A percentile compares a stretch with the other conserved stretches of the same genome.
Evolutionary conservation across 1,140 invertebrate genomes (phyloP).

Genomic region (Stegodyphus dumicola): DNA sequence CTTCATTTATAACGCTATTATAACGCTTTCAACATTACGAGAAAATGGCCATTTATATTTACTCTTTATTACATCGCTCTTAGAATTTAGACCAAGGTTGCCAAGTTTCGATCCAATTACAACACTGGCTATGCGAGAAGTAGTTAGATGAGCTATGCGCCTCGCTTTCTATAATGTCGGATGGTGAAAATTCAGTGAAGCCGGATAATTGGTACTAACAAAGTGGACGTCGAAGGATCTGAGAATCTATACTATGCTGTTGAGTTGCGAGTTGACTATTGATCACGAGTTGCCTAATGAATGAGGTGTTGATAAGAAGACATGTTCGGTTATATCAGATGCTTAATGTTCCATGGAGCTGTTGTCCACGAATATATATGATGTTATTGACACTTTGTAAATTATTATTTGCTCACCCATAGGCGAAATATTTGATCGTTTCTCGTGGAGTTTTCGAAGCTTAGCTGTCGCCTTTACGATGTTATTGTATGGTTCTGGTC

Average conservation of each 20-base stretch:
- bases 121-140: neutral
- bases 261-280: neutral
- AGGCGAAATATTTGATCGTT: too few relatives aligned
- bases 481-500: too few relatives aligned
- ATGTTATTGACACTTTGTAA: too few relatives aligned
- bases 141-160: constrained; percentile 22
- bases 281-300: neutral
- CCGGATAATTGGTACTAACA: too few relatives aligned
- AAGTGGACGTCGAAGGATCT: neutral
- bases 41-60: neutral
- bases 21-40: too few relatives aligned
- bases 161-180: neutral
- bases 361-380: too few relatives aligned
- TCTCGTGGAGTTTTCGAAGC: too few relatives aligned
- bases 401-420: too few relatives aligned
- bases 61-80: constrained; percentile 45
- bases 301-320: neutral
- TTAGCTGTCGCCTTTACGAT: too few relatives aligned
- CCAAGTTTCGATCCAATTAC: constrained; percentile 28
- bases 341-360: neutral
- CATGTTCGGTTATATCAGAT: neutral
- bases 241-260: neutral
- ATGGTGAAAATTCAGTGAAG: too few relatives aligned
- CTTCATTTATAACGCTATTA: too few relatives aligned
- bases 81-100: constrained; percentile 6